A percentile compares a stretch with the other conserved stretches of the same genome.
phyloP scores from a whole-genome alignment of 2,113 vertebrate species.

The Mustela lutreola region DNA sequence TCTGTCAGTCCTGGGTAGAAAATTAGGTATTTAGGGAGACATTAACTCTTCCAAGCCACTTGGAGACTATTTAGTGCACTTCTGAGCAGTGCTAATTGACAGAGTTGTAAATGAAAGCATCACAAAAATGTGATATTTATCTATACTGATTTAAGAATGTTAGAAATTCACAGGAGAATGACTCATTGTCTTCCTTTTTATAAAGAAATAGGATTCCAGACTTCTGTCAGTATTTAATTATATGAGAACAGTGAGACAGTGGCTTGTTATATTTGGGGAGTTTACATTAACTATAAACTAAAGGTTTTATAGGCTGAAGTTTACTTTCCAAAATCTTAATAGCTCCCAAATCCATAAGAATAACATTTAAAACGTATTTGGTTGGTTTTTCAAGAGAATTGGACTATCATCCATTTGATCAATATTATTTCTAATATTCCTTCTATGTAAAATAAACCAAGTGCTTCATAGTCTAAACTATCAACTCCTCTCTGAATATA shows the following conservation, averaged over 20 bases:
- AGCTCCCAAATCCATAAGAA: background rate
- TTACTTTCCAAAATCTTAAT: background rate
- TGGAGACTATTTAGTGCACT: constrained; percentile 55
- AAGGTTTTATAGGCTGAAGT: background rate
- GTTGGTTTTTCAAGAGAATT: background rate
- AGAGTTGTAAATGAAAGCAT: constrained; percentile 75
- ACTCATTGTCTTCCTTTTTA: constrained; percentile 59
- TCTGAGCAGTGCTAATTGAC: constrained; percentile 74
- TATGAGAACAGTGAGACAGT: constrained; percentile 31
- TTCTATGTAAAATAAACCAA: background rate
- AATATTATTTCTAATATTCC: background rate
- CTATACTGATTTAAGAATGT: constrained; percentile 48
- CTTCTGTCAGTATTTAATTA: constrained; percentile 57
- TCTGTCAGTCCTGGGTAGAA: constrained; percentile 69
- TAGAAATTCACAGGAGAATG: constrained; percentile 67
- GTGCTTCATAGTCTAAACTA: background rate
- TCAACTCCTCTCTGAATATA: background rate
- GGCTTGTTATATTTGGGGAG: background rate
- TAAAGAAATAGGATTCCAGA: constrained; percentile 45
- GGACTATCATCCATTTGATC: background rate
- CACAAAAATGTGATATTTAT: constrained; percentile 73
- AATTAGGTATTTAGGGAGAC: constrained; percentile 73
- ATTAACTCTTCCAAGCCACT: constrained; percentile 66
- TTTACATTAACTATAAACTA: background rate
- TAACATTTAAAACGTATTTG: background rate